Evolutionary conservation across 2,113 vertebrate species (phyloP).

Genomic region (Heterotis niloticus): DNA sequence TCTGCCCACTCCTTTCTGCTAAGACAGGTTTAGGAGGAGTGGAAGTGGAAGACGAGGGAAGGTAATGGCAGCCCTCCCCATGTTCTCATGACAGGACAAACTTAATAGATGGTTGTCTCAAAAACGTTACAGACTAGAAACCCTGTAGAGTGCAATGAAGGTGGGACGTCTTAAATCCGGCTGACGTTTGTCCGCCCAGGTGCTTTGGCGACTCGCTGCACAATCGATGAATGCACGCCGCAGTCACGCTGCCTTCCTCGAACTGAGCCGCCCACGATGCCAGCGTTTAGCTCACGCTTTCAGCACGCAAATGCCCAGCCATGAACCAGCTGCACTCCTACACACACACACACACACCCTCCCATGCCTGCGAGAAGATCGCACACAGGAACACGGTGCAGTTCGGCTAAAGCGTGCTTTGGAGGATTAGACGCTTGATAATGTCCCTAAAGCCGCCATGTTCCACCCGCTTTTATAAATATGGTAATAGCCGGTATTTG

Average conservation of each 20-base stretch:
- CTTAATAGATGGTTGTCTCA: too few relatives aligned
- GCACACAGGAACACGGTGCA: neutral
- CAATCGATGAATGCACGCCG: neutral
- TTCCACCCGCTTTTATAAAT: slow-evolving; percentile 49
- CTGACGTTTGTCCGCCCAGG: too few relatives aligned
- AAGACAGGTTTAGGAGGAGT: too few relatives aligned
- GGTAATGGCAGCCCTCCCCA: neutral
- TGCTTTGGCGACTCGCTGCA: neutral
- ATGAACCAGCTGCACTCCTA: neutral
- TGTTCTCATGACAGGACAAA: neutral
- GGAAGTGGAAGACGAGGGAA: neutral
- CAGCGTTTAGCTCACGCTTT: neutral
- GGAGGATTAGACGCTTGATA: neutral
- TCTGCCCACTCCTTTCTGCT: too few relatives aligned
- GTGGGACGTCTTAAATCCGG: neutral
- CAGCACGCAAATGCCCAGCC: neutral
- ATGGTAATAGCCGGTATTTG: slow-evolving; percentile 47
- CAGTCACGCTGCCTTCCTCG: neutral
- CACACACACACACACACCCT: slow-evolving; percentile 6
- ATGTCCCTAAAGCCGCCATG: slow-evolving; percentile 7
- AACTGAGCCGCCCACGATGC: neutral
- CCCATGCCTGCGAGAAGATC: neutral
- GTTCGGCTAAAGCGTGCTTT: neutral
- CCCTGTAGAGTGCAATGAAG: neutral
- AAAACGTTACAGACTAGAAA: too few relatives aligned